A percentile compares a stretch with the other conserved stretches of the same genome.
These are phyloP conservation scores for Procambarus virginalis DNA, from an alignment of 1,140 invertebrate genomes.

Conservation along the genomic window DNA sequence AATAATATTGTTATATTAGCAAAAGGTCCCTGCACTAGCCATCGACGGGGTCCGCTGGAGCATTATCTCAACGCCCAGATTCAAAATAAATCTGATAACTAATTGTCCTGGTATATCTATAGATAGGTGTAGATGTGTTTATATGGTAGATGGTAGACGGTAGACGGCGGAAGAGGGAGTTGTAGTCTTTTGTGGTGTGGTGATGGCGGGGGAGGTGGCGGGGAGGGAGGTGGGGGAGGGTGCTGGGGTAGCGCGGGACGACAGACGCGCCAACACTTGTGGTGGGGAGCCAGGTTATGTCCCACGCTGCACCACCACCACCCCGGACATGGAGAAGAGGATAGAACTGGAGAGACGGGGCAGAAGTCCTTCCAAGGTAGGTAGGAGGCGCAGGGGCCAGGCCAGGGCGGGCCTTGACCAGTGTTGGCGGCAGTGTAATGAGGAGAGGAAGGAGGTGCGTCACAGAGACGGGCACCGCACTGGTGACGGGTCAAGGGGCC, in stretches of 20 bases:
- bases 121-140: too few species aligned
- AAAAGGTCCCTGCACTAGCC: too few species aligned
- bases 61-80: too few species aligned
- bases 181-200: conserved; percentile 16
- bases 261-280: conserved; percentile 65
- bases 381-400: background rate
- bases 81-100: too few species aligned
- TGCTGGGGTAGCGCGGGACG: conserved; percentile 9
- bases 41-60: too few species aligned
- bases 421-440: background rate
- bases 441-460: conserved; percentile 43
- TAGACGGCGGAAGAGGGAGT: too few species aligned
- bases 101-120: too few species aligned
- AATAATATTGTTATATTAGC: too few species aligned
- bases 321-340: conserved; percentile 87
- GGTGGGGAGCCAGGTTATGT: conserved; percentile 42
- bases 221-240: background rate
- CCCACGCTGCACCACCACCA: conserved; percentile 37
- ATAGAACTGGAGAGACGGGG: conserved; percentile 91
- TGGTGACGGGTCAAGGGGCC: background rate
- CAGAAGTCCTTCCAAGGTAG: conserved; percentile 87
- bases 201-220: conserved; percentile 3
- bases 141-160: too few species aligned
- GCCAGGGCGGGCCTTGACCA: background rate
- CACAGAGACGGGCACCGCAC: conserved; percentile 10